Base-by-base conservation (phyloP, 2,888 invertebrate species). In the Athalia rosae region DNA sequence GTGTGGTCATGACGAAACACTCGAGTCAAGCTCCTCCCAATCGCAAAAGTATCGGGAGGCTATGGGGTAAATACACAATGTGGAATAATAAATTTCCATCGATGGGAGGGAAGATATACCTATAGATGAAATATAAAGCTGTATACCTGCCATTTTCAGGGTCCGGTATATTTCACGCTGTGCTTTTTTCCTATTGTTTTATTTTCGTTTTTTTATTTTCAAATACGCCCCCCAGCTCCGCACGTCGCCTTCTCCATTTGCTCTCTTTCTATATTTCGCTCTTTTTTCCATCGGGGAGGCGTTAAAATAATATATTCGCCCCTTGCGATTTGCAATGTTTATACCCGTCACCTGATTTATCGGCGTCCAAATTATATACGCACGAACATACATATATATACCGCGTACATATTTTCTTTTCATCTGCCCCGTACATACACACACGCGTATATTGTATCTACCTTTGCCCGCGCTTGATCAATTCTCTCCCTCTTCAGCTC, bases 91-190 rank as follows among this genome's bases (percentile, higher is more conserved):
- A 71, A 71, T 58, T 71, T 8, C n/a, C 67, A 67, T 67, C 67
- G 67, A 67, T 67, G 67, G 50, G 28, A 48, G 50, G n/a, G 43
- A n/a, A 47, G 11, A 62, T 28, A 62, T 62, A 41, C 11, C 28
- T 62, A 62, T 7, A 43, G 67, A 67, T 67, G 53, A 63, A 58
- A 71, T 45, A 71, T 71, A 71, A 71, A 71, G 58, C 71, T 58
- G 43, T 58, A 71, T 56, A 71, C 58, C 71, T 71, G 71, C 71
- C 71, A 58, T 58, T 71, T 71, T 58, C 71, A 71, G 71, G 45
- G 58, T 56, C 71, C 43, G 56, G 71, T 71, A 71, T 71, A 71
- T 71, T 71, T 71, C 15, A 63, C 9, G 53, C 53, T 28, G 53
- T 67, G 28, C 47, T 53, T 56, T 71, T 71, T 67, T 58, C 56